Base-by-base conservation (phyloP, 2,888 invertebrate species). In the Yponomeuta cagnagella region DNA sequence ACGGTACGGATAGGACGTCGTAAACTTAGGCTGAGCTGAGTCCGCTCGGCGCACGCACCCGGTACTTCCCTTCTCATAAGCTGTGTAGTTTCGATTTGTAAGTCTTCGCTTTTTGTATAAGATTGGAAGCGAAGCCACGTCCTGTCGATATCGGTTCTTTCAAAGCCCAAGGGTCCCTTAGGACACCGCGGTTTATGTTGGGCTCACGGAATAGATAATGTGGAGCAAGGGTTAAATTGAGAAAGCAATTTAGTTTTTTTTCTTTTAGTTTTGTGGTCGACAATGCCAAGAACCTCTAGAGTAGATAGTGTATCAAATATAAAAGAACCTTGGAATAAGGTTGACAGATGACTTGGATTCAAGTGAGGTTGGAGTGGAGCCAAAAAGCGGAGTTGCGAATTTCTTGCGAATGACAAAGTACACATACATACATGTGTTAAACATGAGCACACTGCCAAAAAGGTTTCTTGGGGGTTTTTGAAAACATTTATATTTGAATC, bases 301-400 rank as follows among this genome's bases (percentile, higher is more conserved):
- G 76, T 76, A 77, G 75, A 72, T 76, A 77, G 76, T 75, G 74
- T 76, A 76, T 68, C 68, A 76, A 77, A 75, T 76, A 77, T 79
- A 79, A 77, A 75, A 77, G 76, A 77, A 82, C 77, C 79, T 81
- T 79, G 80, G 80, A 82, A 85, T 82, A 84, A 84, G 84, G 81
- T 84, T 84, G 83, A 86, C 83, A 85, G 78, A 87, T 83, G 82
- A 84, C 84, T 85, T 81, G 80, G 78, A 83, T 80, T 81, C 83
- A 79, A 84, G 83, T 82, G 81, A 78, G 76, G 76, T 82, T 87
- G 88, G 88, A 82, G 74, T 71, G 72, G 72, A 75, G 86, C 88
- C 88, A 88, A 83, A 80, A 78, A 76, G 77, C 78, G 76, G 76
- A 77, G 79, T 82, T 76, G 81, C 76, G 79, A 83, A 83, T 82